These are phyloP conservation scores for Poeciliopsis occidentalis DNA, from an alignment of 2,113 vertebrate species.

Conservation along the genomic window DNA sequence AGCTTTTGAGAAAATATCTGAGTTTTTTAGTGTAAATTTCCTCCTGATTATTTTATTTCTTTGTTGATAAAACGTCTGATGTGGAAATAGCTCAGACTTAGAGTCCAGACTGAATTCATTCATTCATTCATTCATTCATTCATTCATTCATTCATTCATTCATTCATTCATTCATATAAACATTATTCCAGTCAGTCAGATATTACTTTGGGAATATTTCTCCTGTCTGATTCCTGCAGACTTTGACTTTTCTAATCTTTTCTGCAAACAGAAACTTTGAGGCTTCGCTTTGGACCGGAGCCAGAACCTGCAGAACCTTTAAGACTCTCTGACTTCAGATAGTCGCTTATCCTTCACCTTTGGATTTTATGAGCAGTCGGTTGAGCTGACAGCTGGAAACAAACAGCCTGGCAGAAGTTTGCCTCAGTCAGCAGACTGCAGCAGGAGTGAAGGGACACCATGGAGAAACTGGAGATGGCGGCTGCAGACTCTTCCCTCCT, in stretches of 20 bases:
- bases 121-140: too few species aligned
- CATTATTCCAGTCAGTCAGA: too few species aligned
- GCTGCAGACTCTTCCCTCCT: constrained; percentile 50
- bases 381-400: constrained; percentile 21
- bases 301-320: not conserved
- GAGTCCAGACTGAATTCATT: too few species aligned
- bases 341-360: not conserved
- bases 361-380: constrained; percentile 34
- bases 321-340: not conserved
- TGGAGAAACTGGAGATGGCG: constrained; percentile 71
- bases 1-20: too few species aligned
- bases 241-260: not conserved
- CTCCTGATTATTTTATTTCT: too few species aligned
- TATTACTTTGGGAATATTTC: too few species aligned
- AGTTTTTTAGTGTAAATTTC: too few species aligned
- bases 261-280: not conserved
- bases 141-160: too few species aligned
- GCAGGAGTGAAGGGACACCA: not conserved
- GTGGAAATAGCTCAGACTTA: too few species aligned
- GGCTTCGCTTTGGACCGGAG: not conserved
- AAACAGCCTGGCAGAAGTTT: not conserved
- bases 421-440: constrained; percentile 2
- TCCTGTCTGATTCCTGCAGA: not conserved
- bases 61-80: too few species aligned
- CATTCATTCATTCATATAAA: too few species aligned